Conservation (phyloP, 2,797 vertebrate genomes). For the Benthosema pterotum region DNA sequence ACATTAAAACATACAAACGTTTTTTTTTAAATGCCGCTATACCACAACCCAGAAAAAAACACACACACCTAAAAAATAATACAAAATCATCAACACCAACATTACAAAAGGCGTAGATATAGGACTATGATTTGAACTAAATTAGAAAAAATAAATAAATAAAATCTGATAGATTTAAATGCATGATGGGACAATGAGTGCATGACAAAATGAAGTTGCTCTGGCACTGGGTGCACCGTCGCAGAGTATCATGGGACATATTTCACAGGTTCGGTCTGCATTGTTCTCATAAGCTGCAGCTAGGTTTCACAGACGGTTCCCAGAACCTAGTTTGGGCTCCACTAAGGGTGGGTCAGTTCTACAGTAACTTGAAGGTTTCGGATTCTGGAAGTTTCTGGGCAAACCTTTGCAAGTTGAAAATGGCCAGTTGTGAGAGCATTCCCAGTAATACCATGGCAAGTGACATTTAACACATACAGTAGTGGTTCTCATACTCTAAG, state of each 20-base stretch:
- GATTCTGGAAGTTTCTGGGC: no score
- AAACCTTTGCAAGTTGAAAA: no score
- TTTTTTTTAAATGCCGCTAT: conserved; percentile 14
- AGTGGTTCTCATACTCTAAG: not conserved
- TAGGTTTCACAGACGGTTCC: no score
- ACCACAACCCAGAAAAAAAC: conserved; percentile 2
- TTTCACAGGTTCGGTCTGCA: no score
- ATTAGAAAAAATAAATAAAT: conserved; percentile 7
- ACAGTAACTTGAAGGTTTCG: no score
- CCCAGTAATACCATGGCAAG: not conserved
- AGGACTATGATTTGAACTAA: conserved; percentile 15
- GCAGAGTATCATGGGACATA: conserved; percentile 17
- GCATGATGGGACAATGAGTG: conserved; percentile 26
- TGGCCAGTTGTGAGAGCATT: no score
- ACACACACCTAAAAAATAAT: not conserved
- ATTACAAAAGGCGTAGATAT: conserved; percentile 23
- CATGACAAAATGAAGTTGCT: not conserved
- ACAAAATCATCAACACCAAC: conserved; percentile 32
- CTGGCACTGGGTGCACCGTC: not conserved
- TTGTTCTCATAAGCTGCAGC: no score
- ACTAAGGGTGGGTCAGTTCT: no score
- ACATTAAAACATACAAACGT: conserved; percentile 54
- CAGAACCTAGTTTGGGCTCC: no score
- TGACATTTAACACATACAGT: not conserved
- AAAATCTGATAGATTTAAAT: conserved; percentile 28